A percentile compares a stretch with the other conserved stretches of the same genome.
Evolutionary conservation across 2,113 vertebrate genomes (phyloP).

Genomic region (Grallaria varia): DNA sequence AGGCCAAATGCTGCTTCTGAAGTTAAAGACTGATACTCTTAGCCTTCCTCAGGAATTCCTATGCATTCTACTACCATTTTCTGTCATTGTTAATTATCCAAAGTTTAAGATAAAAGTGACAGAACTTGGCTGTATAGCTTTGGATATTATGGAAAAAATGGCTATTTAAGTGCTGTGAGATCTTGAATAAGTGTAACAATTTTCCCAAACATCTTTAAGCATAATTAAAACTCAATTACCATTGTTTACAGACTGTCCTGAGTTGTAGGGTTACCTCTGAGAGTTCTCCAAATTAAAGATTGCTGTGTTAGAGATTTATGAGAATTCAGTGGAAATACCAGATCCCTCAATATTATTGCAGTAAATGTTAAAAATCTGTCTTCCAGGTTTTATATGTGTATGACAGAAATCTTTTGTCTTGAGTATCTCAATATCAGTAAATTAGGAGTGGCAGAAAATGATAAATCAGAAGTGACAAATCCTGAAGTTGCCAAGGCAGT

Average conservation of each 20-base stretch:
- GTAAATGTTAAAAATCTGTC: neutral
- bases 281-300: neutral
- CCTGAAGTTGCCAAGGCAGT: neutral
- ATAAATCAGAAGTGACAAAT: neutral
- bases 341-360: neutral
- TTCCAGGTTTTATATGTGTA: neutral
- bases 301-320: neutral
- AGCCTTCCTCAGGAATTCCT: neutral
- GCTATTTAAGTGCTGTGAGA: neutral
- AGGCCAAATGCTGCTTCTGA: neutral
- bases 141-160: neutral
- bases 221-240: neutral
- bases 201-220: neutral
- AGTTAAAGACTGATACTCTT: neutral
- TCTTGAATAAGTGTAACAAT: neutral
- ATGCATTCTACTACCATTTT: neutral
- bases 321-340: neutral
- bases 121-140: neutral
- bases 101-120: neutral
- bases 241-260: neutral
- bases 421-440: neutral
- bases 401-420: neutral
- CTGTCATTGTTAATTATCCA: neutral
- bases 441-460: neutral
- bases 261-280: neutral